phyloP scores from a whole-genome alignment of 2,113 vertebrate genomes.

The Hippoglossus stenolepis region DNA sequence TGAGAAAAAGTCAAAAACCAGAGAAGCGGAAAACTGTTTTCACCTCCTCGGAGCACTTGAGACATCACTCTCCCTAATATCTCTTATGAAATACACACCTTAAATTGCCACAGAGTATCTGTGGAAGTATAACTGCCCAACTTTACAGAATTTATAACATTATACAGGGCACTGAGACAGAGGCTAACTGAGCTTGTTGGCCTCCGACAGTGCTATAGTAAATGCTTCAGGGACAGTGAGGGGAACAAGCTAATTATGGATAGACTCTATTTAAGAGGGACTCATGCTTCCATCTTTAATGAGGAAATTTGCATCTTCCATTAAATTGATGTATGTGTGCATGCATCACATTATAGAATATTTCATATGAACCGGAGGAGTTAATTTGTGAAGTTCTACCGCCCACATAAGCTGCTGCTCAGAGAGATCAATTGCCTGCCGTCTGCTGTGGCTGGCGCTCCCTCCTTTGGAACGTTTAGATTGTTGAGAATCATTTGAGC shows the following conservation, averaged over 20 bases:
- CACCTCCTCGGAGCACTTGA: slow-evolving; percentile 7
- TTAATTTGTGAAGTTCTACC: slow-evolving; percentile 70
- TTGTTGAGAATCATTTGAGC: slow-evolving; percentile 41
- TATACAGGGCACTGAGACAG: slow-evolving; percentile 18
- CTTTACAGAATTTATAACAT: slow-evolving; percentile 49
- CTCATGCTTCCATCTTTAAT: slow-evolving; percentile 77
- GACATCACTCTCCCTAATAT: not conserved
- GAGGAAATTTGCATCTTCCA: slow-evolving; percentile 85
- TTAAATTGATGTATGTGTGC: slow-evolving; percentile 83
- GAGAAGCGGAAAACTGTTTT: slow-evolving; percentile 8
- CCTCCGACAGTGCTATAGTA: slow-evolving; percentile 62
- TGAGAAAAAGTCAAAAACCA: not conserved
- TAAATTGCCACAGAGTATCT: slow-evolving; percentile 17
- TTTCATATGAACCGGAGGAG: slow-evolving; percentile 62
- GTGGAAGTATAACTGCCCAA: slow-evolving; percentile 30
- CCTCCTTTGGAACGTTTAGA: slow-evolving; percentile 41
- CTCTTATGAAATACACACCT: slow-evolving; percentile 28
- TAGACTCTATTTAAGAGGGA: slow-evolving; percentile 63
- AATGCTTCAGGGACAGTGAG: slow-evolving; percentile 68
- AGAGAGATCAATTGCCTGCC: slow-evolving; percentile 45
- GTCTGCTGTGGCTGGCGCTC: slow-evolving; percentile 42
- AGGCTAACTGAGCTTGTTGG: slow-evolving; percentile 64
- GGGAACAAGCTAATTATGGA: slow-evolving; percentile 77
- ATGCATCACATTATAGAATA: slow-evolving; percentile 73
- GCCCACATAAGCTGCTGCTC: slow-evolving; percentile 63